Percentiles rank a stretch among this genome's conserved stretches.
Conservation (phyloP, 2,797 vertebrate genomes). For the Spondyliosoma cantharus region DNA sequence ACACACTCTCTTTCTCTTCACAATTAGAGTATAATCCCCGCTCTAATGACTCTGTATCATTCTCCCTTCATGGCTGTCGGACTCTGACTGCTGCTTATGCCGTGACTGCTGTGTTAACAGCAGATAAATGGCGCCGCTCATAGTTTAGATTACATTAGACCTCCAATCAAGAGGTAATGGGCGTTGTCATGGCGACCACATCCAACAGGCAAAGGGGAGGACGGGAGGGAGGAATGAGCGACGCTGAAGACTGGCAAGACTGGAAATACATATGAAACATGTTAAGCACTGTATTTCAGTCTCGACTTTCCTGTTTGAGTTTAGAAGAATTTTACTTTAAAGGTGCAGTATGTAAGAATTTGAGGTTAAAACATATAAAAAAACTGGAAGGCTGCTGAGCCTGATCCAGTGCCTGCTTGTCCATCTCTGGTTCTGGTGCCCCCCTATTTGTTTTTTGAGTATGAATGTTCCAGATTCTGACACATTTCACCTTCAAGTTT, state of each 20-base stretch:
- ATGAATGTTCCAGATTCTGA: too few relatives aligned
- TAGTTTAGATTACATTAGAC: constrained; percentile 64
- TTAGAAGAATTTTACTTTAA: background rate
- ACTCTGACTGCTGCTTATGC: constrained; percentile 49
- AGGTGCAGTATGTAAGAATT: too few relatives aligned
- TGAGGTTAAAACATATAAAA: too few relatives aligned
- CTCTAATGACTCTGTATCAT: constrained; percentile 31
- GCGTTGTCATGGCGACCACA: constrained; percentile 66
- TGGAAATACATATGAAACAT: constrained; percentile 14
- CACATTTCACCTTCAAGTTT: too few relatives aligned
- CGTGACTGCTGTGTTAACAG: constrained; percentile 55
- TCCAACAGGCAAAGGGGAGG: constrained; percentile 39
- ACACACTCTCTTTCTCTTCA: background rate
- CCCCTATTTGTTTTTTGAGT: too few relatives aligned
- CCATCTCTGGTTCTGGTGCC: too few relatives aligned
- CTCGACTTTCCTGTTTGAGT: background rate
- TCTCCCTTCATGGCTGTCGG: constrained; percentile 28
- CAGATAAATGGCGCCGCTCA: constrained; percentile 63
- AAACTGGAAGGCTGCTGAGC: too few relatives aligned
- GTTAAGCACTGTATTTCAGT: background rate
- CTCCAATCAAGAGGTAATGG: constrained; percentile 69
- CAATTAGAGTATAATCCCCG: background rate
- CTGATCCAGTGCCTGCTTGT: too few relatives aligned
- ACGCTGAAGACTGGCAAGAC: constrained; percentile 25
- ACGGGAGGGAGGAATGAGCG: background rate